Base-by-base conservation (phyloP, 2,113 vertebrate species). In the Limanda limanda region DNA sequence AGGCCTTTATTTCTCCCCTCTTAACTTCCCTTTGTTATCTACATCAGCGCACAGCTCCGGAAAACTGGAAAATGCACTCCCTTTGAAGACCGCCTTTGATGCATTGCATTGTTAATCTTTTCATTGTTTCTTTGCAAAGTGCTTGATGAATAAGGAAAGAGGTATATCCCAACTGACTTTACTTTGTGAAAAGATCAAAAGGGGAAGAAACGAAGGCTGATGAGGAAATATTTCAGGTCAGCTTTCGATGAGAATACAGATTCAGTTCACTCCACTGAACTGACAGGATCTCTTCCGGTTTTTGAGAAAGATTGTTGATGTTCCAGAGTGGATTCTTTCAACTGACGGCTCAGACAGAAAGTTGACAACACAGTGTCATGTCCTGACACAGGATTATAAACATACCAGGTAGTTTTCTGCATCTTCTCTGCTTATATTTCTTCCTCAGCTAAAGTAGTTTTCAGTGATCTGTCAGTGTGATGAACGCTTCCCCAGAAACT, bases 51-150 rank as follows among this genome's bases (percentile, higher is more conserved):
- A 73, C 74, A 61, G 83, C 82, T 79, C 55, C 71, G 27, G 54
- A 86, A 83, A 79, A 82, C 70, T 71, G 84, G 18, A 77, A 86
- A 86, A 87, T 61, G 75, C 62, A 56, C 75, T 82, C 81, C 80
- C 85, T 92, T 90, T 90, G 86, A 92, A 91, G 89, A 78, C 56
- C 15, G 40, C 82, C 90, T 87, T 92, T 89, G 89, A 89, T 86
- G 85, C 85, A 71, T 63, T 78, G 68, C 75, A 79, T 77, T 86
- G 83, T 81, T 88, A 91, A 85, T 86, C 74, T 84, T 78, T 85
- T 76, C 83, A 81, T 86, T 71, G 77, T 89, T 88, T 88, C 88
- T 60, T 78, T 75, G 81, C 76, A 77, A 86, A 75, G 84, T 80
- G 67, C 78, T 67, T 68, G 86, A 86, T 89, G 86, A 88, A 91